These are phyloP conservation scores for Drosophila takahashii DNA, from an alignment of 1,140 invertebrate genomes.

Conservation along the genomic window DNA sequence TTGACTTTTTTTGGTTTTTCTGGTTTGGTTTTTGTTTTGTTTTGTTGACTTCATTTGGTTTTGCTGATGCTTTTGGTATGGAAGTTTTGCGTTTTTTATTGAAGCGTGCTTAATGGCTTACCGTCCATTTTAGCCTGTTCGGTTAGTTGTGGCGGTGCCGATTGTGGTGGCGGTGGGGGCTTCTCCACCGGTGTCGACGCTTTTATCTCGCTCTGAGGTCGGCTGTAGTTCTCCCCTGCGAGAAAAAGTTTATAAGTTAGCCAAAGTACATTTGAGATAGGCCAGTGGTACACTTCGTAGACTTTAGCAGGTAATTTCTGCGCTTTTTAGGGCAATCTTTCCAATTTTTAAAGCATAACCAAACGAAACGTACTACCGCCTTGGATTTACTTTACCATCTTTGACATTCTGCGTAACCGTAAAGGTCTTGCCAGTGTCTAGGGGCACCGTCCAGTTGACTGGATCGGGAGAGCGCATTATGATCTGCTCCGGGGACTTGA, in stretches of 20 bases:
- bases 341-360: no score
- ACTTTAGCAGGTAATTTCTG: neutral
- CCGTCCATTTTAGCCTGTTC: constrained; percentile 85
- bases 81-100: constrained; percentile 80
- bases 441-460: constrained; percentile 96
- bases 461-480: constrained; percentile 95
- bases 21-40: constrained; percentile 28
- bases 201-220: constrained; percentile 90
- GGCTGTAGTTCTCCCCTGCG: constrained; percentile 85
- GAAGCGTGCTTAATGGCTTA: constrained; percentile 84
- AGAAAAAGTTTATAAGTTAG: neutral
- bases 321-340: neutral
- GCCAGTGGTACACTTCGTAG: neutral
- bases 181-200: constrained; percentile 88
- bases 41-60: constrained; percentile 62
- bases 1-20: constrained; percentile 41
- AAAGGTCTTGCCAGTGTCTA: constrained; percentile 96
- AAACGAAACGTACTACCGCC: neutral
- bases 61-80: constrained; percentile 67
- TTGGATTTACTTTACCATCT: constrained; percentile 91
- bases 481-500: constrained; percentile 96
- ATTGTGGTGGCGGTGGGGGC: constrained; percentile 88
- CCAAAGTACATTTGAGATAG: neutral
- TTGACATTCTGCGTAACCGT: constrained; percentile 96
- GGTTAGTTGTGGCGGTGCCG: constrained; percentile 88